Base-by-base conservation (phyloP, 1,140 invertebrate genomes). In the Bombus balteatus region DNA sequence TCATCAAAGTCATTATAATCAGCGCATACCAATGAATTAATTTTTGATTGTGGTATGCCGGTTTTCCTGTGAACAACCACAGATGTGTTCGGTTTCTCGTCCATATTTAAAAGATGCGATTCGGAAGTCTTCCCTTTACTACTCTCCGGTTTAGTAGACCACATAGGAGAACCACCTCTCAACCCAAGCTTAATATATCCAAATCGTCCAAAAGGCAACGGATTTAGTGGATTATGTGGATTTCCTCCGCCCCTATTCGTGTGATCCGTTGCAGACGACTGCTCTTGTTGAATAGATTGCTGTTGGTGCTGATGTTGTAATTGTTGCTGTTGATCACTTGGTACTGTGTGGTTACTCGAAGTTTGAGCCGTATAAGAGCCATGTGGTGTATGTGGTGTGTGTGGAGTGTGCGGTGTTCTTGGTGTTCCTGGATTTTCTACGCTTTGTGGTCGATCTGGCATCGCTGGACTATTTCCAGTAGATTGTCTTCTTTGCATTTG, bases 151-250 rank as follows among this genome's bases (percentile, higher is more conserved):
- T 95, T 95, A 0, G 92, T 90, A 87, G 96, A 95, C 96, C 97
- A 97, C 95, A 97, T 97, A 0, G 97, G 97, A 0, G 97, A 96
- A 4, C 97, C 97, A 18, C 97, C 97, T 87, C 96, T 94, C 3
- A 98, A 94, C 10, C 97, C 97, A 3, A 97, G 92, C 89, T 96
- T 96, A 78, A 96, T 95, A 91, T 96, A 97, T 28, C 95, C 95
- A 88, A 94, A 96, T 71, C 95, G 94, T 12, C 95, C 95, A 73
- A 96, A 96, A 84, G 96, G 96, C 47, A 96, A 92, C 5, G 96
- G 95, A 90, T 96, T 96, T 81, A 95, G 89, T 85, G 95, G 94
- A 91, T 96, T 96, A 81, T 96, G 95, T 1, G 95, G 92, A 85
- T 95, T 96, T 57, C 96, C 95, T 43, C 95, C 95, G 8, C 96